These are phyloP conservation scores for Falcunculus frontatus DNA, from an alignment of 2,113 vertebrate genomes.

Conservation along the genomic window DNA sequence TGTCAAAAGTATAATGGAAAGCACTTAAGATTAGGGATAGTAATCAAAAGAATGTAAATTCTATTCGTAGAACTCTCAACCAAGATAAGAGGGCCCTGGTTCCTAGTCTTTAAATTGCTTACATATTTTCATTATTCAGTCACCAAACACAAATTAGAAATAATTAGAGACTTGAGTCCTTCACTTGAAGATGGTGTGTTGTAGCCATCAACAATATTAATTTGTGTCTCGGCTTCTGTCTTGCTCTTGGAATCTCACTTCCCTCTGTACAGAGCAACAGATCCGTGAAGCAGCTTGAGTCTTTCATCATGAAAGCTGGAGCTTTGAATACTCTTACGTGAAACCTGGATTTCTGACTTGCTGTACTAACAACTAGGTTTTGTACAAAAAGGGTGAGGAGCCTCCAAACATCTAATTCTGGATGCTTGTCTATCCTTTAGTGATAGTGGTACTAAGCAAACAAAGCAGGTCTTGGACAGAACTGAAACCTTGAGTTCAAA, in stretches of 20 bases:
- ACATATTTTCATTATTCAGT: not conserved
- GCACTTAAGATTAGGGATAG: not conserved
- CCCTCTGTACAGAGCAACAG: not conserved
- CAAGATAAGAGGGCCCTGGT: not conserved
- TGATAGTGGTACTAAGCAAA: not conserved
- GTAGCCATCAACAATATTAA: fast-evolving
- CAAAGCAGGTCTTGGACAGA: not conserved
- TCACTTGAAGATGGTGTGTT: not conserved
- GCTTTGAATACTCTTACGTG: not conserved
- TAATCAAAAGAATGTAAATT: not conserved
- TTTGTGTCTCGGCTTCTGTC: not conserved
- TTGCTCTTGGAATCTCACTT: not conserved
- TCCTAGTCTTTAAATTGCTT: not conserved
- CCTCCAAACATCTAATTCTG: not conserved
- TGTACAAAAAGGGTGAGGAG: not conserved
- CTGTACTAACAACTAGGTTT: not conserved
- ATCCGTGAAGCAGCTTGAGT: fast-evolving
- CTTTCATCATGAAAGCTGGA: not conserved
- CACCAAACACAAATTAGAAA: not conserved
- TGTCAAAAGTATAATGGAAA: not conserved
- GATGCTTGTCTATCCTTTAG: not conserved
- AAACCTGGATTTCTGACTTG: not conserved
- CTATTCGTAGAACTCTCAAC: not conserved
- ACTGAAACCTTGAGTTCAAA: not conserved
- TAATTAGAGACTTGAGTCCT: not conserved